These are phyloP conservation scores for Decapterus maruadsi DNA, from an alignment of 2,797 vertebrate genomes.

Conservation along the genomic window DNA sequence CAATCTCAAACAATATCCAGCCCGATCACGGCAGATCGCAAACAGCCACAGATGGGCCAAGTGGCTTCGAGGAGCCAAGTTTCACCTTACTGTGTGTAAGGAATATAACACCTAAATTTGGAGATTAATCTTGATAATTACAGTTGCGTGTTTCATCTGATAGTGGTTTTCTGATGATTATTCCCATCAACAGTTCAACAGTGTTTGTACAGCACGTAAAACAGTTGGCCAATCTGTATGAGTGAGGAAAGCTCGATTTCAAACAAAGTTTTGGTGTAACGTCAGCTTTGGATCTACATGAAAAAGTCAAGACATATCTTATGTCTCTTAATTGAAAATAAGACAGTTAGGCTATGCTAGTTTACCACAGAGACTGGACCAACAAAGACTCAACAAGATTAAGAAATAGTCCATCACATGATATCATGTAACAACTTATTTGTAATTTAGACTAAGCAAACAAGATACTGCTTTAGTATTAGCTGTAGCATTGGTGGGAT, in stretches of 20 bases:
- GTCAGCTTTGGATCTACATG: neutral
- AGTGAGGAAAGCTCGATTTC: slow-evolving; percentile 1
- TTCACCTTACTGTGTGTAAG: slow-evolving; percentile 74
- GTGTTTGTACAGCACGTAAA: neutral
- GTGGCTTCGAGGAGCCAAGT: slow-evolving; percentile 62
- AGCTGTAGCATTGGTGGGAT: neutral
- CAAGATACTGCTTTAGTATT: neutral
- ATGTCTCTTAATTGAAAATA: neutral
- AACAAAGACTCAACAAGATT: neutral
- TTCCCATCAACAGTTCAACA: slow-evolving; percentile 28
- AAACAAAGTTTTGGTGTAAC: neutral
- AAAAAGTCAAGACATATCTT: slow-evolving; percentile 2
- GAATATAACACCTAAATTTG: slow-evolving; percentile 54
- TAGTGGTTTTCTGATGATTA: slow-evolving; percentile 24
- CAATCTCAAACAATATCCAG: slow-evolving; percentile 69
- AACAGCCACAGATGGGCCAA: slow-evolving; percentile 68
- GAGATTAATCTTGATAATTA: slow-evolving; percentile 50
- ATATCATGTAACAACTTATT: neutral
- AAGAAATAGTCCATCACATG: neutral
- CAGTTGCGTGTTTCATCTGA: slow-evolving; percentile 35
- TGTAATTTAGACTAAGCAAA: neutral
- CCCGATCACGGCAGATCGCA: slow-evolving; percentile 66
- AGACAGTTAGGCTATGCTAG: neutral
- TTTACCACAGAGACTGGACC: slow-evolving; percentile 4
- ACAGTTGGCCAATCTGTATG: neutral